These are phyloP conservation scores for Zelostemma sp. DNA, from an alignment of 1,140 invertebrate species.

Conservation along the genomic window DNA sequence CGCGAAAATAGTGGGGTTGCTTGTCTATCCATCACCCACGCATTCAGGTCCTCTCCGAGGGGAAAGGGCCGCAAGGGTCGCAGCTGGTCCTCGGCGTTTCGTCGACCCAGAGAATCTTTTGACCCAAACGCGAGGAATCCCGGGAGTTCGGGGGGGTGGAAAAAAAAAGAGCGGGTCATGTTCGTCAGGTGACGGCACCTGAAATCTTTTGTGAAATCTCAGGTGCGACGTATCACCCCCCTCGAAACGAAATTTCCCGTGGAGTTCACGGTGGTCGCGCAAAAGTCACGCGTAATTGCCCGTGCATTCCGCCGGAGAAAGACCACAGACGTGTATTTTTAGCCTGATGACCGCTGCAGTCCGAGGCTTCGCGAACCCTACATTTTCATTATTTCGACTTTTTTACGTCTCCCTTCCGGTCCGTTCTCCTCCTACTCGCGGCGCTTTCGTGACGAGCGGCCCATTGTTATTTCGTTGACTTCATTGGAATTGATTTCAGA, in stretches of 20 bases:
- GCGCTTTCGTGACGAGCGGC: slow-evolving; percentile 36
- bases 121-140: slow-evolving; percentile 34
- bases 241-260: too few relatives aligned
- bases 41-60: slow-evolving; percentile 48
- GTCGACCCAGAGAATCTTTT: slow-evolving; percentile 17
- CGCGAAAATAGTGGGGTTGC: slow-evolving; percentile 19
- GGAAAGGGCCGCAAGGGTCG: slow-evolving; percentile 29
- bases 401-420: slow-evolving; percentile 40
- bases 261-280: slow-evolving; percentile 12
- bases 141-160: slow-evolving; percentile 20
- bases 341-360: slow-evolving; percentile 23
- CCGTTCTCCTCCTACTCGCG: slow-evolving; percentile 12
- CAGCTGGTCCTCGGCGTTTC: slow-evolving; percentile 50
- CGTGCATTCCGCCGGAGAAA: background rate
- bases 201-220: too few relatives aligned
- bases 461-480: slow-evolving; percentile 44
- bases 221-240: too few relatives aligned
- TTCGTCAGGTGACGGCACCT: slow-evolving; percentile 51
- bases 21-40: slow-evolving; percentile 69
- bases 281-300: slow-evolving; percentile 10
- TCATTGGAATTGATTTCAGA: slow-evolving; percentile 44
- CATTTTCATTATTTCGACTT: slow-evolving; percentile 36
- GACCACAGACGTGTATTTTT: slow-evolving; percentile 6
- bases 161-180: slow-evolving; percentile 26
- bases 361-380: slow-evolving; percentile 31